Base-by-base conservation (phyloP, 1,140 invertebrate genomes). In the Temnothorax curvispinosus region DNA sequence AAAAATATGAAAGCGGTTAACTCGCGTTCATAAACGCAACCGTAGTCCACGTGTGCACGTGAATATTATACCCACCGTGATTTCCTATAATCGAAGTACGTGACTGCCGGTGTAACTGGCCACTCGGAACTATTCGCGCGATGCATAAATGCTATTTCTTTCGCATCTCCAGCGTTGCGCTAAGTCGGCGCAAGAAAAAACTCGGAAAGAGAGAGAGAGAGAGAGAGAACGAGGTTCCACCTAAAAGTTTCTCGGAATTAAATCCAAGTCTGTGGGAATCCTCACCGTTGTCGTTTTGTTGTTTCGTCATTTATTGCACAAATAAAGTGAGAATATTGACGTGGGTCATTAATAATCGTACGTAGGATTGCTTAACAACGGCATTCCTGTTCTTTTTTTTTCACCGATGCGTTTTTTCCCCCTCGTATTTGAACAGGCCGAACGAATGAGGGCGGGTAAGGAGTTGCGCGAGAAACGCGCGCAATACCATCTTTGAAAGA, bases 81-180 rank as follows among this genome's bases (percentile, higher is more conserved):
- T 86, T 85, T 88, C 35, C 74, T 56, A 67, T 77, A 71, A 71
- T 75, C 81, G 74, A 86, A 67, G 72, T 71, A 50, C 72, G 78
- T 80, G 86, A 64, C 56, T 41, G 38, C 18, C 38, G 47, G 50
- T 50, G 52, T 74, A 85, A 88, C 80, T 32, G 67, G 74, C 86
- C 64, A 75, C 69, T 84, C 35, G 80, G 69, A 74, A 62, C 27
- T 47, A 75, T 84, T 21, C 18, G 32, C 67, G 54, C 80, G 80
- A 62, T 50, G 80, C 27, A 27, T n/a, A 50, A 84, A 65, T 50
- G 54, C 27, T 32, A 75, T 60, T 74, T 84, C 80, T 84, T 75
- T 75, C 77, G 35, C 9, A 27, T 54, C 38, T 4, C 35, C 47
- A 7, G 41, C 77, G 11, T 54, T 21, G 15, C 21, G 50, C 47